Evolutionary conservation across 2,797 vertebrate genomes (phyloP), one percentile per base, ranked within the genome.

Genomic region (Rousettus madagascariensis): DNA sequence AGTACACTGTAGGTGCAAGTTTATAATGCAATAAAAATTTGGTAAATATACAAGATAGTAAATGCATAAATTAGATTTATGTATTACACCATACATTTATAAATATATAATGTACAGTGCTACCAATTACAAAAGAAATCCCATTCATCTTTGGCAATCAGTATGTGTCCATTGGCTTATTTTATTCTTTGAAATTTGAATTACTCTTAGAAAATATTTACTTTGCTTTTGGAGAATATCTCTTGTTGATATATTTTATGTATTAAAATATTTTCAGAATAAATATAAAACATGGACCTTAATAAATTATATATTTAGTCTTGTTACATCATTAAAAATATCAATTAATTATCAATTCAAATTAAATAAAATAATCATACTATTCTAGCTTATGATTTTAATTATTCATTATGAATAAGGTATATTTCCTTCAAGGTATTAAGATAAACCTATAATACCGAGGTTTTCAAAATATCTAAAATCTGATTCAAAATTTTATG

Each of bases 201-300:
- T 79, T 94, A 72, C 9, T 75, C 16, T 71, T 90, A 38, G 1
- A 77, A 95, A 95, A 86, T 61, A 66, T 51, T 95, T 95, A 3
- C 8, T 91, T 91, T 90, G 85, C 10, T 75, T 86, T 87, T 87
- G 28, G 4, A 87, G 3, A 91, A 30, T 59, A 10, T 17, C 53
- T 15, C 2, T 53, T 59, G 1, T 77, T 79, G 36, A 43, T 63
- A 13, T 57, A 69, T 1, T 83, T 6, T 51, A 55, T 26, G 2
- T 24, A 19, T 75, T 49, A 72, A 95, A 88, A 36, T 96, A 74
- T 33, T 17, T 43, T 84, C 24, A 91, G 13, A 91, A 78, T 86
- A 95, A 92, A 41, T 78, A 55, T 9, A 38, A 86, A 90, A 33
- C 13, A 49, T 51, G 10, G 8, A 57, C 5, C 12, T 63, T 65